phyloP scores from a whole-genome alignment of 2,888 invertebrate species.

The Drosophila trichaetosa region DNA sequence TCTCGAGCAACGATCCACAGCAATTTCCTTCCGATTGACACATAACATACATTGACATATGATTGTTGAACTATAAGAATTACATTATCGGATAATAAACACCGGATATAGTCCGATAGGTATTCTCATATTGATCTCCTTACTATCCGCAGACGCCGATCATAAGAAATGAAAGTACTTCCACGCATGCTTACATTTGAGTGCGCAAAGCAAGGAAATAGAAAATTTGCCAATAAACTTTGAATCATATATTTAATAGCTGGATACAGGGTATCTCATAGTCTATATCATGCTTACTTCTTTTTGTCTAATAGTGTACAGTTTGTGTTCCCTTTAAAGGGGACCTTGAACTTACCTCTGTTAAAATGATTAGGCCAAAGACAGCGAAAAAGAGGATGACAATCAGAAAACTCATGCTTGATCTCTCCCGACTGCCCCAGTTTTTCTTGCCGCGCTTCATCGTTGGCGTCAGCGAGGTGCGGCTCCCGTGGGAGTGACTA shows the following conservation, averaged over 20 bases:
- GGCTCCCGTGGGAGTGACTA: conserved; percentile 54
- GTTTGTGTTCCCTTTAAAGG: background rate
- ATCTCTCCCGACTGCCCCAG: conserved; percentile 88
- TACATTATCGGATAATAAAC: background rate
- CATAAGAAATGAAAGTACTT: background rate
- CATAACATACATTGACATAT: background rate
- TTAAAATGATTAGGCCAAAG: conserved; percentile 94
- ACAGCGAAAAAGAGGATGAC: conserved; percentile 96
- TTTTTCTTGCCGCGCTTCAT: conserved; percentile 84
- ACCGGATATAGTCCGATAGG: background rate
- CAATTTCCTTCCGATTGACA: background rate
- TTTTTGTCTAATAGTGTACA: background rate
- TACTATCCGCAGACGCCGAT: background rate
- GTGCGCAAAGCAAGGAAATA: background rate
- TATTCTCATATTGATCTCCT: background rate
- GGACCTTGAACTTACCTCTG: conserved; percentile 87
- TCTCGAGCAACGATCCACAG: background rate
- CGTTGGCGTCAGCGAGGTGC: conserved; percentile 62
- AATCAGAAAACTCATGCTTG: conserved; percentile 95
- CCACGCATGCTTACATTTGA: background rate
- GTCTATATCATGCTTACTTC: background rate
- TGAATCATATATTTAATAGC: background rate
- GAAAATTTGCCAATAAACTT: background rate
- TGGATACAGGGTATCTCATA: background rate
- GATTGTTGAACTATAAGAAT: background rate